These are phyloP conservation scores for Amphimallon solstitiale DNA, from an alignment of 2,888 invertebrate species.

Conservation along the genomic window DNA sequence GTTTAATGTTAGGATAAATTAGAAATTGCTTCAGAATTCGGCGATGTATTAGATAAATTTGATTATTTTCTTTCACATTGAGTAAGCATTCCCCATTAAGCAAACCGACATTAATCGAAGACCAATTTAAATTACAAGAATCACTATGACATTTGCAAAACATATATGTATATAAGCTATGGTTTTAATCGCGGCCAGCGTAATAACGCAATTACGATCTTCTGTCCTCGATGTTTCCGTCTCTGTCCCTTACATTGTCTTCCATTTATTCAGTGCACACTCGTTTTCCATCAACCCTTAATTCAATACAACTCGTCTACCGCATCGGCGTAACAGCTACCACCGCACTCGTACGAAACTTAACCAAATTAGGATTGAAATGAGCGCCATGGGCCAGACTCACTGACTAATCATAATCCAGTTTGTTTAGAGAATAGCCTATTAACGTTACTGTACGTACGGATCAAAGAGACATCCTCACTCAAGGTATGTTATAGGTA, in stretches of 20 bases:
- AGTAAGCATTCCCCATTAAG: too few species aligned
- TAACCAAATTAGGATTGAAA: conserved; percentile 59
- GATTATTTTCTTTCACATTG: too few species aligned
- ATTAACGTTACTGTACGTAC: conserved; percentile 53
- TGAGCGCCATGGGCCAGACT: conserved; percentile 57
- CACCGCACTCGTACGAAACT: conserved; percentile 34
- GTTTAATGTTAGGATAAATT: too few species aligned
- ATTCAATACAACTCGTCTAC: conserved; percentile 57
- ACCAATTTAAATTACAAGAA: conserved; percentile 30
- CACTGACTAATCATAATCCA: conserved; percentile 56
- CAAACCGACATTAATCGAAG: background rate
- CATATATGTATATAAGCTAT: conserved; percentile 6
- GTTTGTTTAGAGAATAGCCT: conserved; percentile 60
- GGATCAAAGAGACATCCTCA: conserved; percentile 53
- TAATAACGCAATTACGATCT: conserved; percentile 24
- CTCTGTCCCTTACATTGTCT: background rate
- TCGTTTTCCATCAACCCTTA: conserved; percentile 49
- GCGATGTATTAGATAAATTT: too few species aligned
- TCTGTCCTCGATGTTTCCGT: background rate
- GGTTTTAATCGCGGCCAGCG: conserved; percentile 21
- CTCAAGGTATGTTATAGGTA: conserved; percentile 47
- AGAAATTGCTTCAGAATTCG: too few species aligned
- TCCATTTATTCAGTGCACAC: conserved; percentile 1
- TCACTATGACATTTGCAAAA: conserved; percentile 8
- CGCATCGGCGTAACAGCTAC: conserved; percentile 52